Base-by-base conservation (phyloP, 2,888 invertebrate species). In the Ochropleura plecta region DNA sequence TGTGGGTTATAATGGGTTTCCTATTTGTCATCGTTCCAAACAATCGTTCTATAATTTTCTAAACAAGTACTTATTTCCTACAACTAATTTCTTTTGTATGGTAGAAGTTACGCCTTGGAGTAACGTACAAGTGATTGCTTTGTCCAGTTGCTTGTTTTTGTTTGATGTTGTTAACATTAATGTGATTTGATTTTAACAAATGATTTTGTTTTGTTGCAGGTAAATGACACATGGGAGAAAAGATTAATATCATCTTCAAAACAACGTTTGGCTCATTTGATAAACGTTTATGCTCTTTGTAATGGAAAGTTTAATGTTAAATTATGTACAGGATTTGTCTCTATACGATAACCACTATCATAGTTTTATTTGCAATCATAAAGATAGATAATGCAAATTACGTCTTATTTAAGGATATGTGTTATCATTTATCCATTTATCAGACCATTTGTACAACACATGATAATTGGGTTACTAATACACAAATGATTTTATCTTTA, bases 231-330 rank as follows among this genome's bases (percentile, higher is more conserved):
- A 30, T 68, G 65, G 49, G 59, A 70, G 30, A 69, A 71, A 10
- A 12, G 20, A 8, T 40, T 49, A 10, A 7, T 57, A 40, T 59
- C 18, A 0, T 10, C 10, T 46, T 46, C 48, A 42, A 63, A 74
- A 60, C 55, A 59, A 76, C 73, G 83, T 88, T 89, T 90, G 90
- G 90, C 91, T 92, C 87, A 90, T 90, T 88, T 90, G 85, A 86
- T 2, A 46, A 76, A n/a, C 18, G 59, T 59, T 49, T 64, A 63
- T 48, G 48, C 20, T 74, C n/a, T 30, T 20, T 59, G 30, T 60
- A 40, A 79, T 71, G 80, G 70, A 82, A 82, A 69, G 12, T 81
- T 84, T 51, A 7, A 59, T 60, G 42, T 63, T 10, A 30, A 20
- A 48, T 12, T 68, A 30, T 30, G 30, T 51, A 55, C 16, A 60